Base-by-base conservation (phyloP, 2,113 vertebrate genomes). In the Pampusana beccarii region DNA sequence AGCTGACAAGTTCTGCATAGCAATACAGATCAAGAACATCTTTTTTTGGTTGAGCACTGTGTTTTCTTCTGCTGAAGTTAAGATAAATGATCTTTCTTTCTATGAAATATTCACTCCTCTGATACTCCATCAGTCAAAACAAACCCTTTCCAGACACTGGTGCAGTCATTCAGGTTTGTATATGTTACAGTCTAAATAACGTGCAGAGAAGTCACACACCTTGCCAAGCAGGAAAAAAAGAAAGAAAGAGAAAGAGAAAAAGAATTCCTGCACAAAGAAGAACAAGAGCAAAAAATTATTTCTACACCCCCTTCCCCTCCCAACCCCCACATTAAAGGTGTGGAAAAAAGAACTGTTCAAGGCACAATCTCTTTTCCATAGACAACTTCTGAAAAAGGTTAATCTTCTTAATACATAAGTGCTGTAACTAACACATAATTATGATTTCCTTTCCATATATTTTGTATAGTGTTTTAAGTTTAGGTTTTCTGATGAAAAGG, bases 281-380 rank as follows among this genome's bases (percentile, higher is more conserved):
- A 87, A 4, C 2, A 85, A 74, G 72, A 60, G 5, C 4, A 29
- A 78, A 77, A 21, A 2, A 9, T 18, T 15, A 2, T 24, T 2
- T 4, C 20, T 34, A n/a, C n/a, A n/a, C n/a, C n/a, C 38, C 5
- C 13, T 23, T 1, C 0, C 13, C 2, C 14, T 8, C 1, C 3
- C 23, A 46, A 19, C 11, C 6, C 6, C 7, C 2, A 19, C 3
- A 36, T 33, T 71, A 79, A 42, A 86, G 9, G 8, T 8, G 26
- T 8, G 11, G 7, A 33, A 57, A 34, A 71, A 71, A 74, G 4
- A 54, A 24, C 23, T 42, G 31, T 46, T 20, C 26, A 42, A 61
- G 31, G 8, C 56, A 42, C 6, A 64, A 23, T 21, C 33, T 66
- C 18, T 83, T 84, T n/a, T 86, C 36, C 15, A 19, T 5, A 77